These are phyloP conservation scores for Elegia similella DNA, from an alignment of 2,888 invertebrate species.

Conservation along the genomic window DNA sequence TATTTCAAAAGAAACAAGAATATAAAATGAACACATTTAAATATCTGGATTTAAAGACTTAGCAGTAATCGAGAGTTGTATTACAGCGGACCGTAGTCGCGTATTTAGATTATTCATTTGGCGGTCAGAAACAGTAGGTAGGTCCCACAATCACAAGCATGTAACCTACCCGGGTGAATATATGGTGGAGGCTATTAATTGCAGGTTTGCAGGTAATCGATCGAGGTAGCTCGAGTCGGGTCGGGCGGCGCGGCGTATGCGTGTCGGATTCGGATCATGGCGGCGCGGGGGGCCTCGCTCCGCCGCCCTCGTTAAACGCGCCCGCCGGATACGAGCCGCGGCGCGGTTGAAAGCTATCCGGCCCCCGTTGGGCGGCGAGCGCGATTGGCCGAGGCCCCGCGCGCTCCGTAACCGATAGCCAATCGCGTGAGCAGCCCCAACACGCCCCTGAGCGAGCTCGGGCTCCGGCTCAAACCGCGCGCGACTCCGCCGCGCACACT, in stretches of 20 bases:
- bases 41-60: neutral
- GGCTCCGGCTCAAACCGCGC: constrained; percentile 59
- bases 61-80: neutral
- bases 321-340: constrained; percentile 70
- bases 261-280: constrained; percentile 72
- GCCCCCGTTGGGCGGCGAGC: constrained; percentile 62
- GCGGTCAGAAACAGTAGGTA: constrained; percentile 14
- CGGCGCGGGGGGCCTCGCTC: constrained; percentile 74
- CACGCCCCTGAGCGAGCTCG: constrained; percentile 47
- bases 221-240: constrained; percentile 46
- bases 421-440: constrained; percentile 55
- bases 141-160: constrained; percentile 42
- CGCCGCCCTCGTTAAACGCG: constrained; percentile 76
- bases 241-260: constrained; percentile 29
- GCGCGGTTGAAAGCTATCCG: constrained; percentile 75
- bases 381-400: constrained; percentile 69
- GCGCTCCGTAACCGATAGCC: constrained; percentile 71
- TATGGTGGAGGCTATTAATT: constrained; percentile 73
- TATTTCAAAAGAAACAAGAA: too few relatives aligned
- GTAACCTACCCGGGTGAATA: constrained; percentile 72
- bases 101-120: constrained; percentile 21
- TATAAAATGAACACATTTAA: too few relatives aligned
- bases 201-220: constrained; percentile 76
- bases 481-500: constrained; percentile 76
- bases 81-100: neutral